Conservation (phyloP, 2,113 vertebrate species). For the Chloropsis hardwickii region DNA sequence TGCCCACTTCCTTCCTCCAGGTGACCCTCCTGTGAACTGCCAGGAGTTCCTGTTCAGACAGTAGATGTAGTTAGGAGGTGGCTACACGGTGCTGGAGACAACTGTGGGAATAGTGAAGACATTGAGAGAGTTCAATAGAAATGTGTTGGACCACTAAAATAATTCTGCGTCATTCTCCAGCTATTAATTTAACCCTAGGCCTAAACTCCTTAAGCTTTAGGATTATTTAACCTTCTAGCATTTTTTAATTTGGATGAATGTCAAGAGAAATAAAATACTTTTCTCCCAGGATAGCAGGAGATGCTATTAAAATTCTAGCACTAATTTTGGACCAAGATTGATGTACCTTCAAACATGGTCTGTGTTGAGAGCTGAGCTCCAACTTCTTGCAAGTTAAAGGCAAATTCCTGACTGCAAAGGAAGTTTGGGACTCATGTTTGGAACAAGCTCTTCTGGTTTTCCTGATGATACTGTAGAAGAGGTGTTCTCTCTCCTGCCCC, state of each 20-base stretch:
- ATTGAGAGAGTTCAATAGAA: constrained; percentile 1
- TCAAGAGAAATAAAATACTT: neutral
- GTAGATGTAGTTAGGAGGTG: neutral
- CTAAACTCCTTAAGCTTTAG: neutral
- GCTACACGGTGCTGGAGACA: neutral
- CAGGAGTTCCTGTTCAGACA: neutral
- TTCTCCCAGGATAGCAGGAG: neutral
- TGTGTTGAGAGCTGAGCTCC: neutral
- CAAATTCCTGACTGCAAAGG: neutral
- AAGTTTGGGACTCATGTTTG: neutral
- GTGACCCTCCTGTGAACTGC: neutral
- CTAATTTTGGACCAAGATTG: neutral
- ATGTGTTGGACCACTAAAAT: neutral
- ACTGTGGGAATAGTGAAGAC: neutral
- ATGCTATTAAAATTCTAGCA: neutral
- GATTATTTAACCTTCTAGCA: neutral
- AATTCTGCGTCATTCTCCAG: neutral
- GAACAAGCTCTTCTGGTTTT: neutral
- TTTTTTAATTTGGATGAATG: neutral
- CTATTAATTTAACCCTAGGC: neutral
- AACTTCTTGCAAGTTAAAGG: neutral
- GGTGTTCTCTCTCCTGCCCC: neutral
- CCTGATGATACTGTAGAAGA: neutral
- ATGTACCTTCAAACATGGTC: neutral
- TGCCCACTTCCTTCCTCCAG: neutral